Evolutionary conservation across 2,797 vertebrate genomes (phyloP).

Genomic region (Thamnophis elegans): DNA sequence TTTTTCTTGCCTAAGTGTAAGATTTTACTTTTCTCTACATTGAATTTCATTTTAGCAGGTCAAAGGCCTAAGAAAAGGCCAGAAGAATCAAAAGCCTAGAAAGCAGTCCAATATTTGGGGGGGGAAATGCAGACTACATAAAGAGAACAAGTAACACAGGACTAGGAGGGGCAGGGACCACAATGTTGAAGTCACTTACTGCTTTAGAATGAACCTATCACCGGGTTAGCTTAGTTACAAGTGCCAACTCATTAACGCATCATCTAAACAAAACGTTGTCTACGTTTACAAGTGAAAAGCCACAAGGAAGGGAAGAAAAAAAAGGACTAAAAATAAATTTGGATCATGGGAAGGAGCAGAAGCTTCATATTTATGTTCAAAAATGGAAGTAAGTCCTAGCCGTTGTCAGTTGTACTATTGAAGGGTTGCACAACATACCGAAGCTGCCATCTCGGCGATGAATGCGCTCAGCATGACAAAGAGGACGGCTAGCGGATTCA

Average conservation of each 20-base stretch:
- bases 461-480: slow-evolving; percentile 31
- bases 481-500: slow-evolving; percentile 53
- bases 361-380: neutral
- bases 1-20: no score
- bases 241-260: neutral
- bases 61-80: neutral
- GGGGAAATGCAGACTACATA: neutral
- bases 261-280: neutral
- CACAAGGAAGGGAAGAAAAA: neutral
- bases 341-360: slow-evolving; percentile 10
- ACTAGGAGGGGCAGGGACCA: neutral
- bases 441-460: slow-evolving; percentile 29
- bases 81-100: no score
- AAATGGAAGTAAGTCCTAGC: slow-evolving; percentile 28
- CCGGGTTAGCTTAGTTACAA: neutral
- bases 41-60: neutral
- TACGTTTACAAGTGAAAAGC: neutral
- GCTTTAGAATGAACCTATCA: neutral
- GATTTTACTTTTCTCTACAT: no score
- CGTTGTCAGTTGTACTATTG: neutral
- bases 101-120: neutral
- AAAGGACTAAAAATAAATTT: slow-evolving; percentile 1
- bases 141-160: neutral
- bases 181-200: neutral
- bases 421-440: slow-evolving; percentile 56